Evolutionary conservation across 2,797 vertebrate genomes (phyloP).

Genomic region (Galago senegalensis): DNA sequence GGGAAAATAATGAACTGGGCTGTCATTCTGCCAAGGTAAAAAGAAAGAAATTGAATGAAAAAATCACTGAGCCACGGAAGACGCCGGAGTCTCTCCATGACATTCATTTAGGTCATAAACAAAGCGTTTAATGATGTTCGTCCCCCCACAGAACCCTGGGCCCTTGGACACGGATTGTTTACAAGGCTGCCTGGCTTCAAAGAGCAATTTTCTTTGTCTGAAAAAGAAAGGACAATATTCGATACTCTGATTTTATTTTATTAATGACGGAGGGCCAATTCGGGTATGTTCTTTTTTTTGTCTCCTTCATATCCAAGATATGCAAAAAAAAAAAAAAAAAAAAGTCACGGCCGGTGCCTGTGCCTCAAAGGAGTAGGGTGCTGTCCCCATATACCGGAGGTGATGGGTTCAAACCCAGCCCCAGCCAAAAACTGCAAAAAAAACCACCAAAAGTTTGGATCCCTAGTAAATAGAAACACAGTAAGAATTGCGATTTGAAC

Average conservation of each 20-base stretch:
- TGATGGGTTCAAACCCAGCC: too few species aligned
- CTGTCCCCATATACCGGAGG: too few species aligned
- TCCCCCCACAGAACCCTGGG: slow-evolving; percentile 70
- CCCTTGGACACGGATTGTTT: slow-evolving; percentile 80
- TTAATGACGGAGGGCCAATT: too few species aligned
- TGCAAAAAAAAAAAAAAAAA: background rate
- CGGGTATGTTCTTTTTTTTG: background rate
- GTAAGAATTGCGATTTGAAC: too few species aligned
- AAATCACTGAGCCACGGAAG: slow-evolving; percentile 76
- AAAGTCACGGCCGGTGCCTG: too few species aligned
- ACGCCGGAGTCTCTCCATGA: slow-evolving; percentile 82
- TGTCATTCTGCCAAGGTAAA: slow-evolving; percentile 70
- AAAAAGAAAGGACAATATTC: slow-evolving; percentile 32
- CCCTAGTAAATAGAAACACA: background rate
- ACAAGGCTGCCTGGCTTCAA: slow-evolving; percentile 59
- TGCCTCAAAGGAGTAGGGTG: too few species aligned
- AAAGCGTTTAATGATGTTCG: slow-evolving; percentile 82
- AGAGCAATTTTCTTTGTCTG: background rate
- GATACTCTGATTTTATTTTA: background rate
- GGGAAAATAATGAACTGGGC: slow-evolving; percentile 59
- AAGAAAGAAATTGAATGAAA: slow-evolving; percentile 80
- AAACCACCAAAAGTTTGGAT: background rate
- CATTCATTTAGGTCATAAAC: slow-evolving; percentile 84
- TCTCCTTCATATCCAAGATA: background rate
- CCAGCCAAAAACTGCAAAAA: too few species aligned